Percentiles rank a stretch among this genome's conserved stretches.
Evolutionary conservation across 2,888 invertebrate species (phyloP).

Genomic region (Diaprepes abbreviatus): DNA sequence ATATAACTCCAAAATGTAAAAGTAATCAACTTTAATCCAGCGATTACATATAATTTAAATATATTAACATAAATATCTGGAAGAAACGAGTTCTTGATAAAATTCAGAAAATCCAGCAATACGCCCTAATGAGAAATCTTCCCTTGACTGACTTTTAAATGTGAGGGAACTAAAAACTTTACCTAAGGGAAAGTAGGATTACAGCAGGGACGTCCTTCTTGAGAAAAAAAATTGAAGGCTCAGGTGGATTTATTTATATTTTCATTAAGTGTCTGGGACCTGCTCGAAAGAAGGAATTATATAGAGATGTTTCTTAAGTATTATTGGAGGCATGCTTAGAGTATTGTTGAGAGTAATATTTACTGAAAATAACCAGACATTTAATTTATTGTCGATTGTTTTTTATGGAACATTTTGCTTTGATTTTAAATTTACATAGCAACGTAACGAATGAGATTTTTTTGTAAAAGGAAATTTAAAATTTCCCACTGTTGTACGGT

Average conservation of each 20-base stretch:
- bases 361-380: no score
- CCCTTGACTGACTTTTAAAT: background rate
- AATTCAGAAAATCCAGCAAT: background rate
- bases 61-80: slow-evolving; percentile 12
- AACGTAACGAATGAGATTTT: no score
- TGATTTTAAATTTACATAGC: no score
- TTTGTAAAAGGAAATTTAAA: no score
- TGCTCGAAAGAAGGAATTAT: background rate
- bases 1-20: background rate
- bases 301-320: no score
- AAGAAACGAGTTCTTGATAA: slow-evolving; percentile 6
- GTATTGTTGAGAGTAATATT: no score
- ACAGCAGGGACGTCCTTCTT: background rate
- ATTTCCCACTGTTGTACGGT: no score
- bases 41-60: slow-evolving; percentile 15
- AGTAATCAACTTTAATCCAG: background rate
- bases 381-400: no score
- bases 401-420: no score
- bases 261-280: background rate
- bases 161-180: background rate
- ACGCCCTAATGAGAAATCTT: background rate
- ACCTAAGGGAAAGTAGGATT: background rate
- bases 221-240: background rate
- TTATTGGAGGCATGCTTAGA: no score
- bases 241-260: background rate